Conservation (phyloP, 2,888 invertebrate species). For the Aphodius sticticus region DNA sequence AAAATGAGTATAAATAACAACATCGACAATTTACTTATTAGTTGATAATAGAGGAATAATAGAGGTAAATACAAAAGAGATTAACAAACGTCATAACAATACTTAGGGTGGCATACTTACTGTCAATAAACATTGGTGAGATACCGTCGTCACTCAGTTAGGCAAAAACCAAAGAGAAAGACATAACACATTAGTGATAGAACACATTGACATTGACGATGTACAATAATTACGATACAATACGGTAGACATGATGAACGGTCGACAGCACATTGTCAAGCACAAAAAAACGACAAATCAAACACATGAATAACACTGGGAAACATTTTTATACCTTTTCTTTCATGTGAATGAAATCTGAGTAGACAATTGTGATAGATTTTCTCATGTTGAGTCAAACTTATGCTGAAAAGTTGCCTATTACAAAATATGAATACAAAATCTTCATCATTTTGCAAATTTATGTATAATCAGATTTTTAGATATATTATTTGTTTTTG, state of each 20-base stretch:
- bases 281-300: background rate
- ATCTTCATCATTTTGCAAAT: too few relatives aligned
- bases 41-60: conserved; percentile 5
- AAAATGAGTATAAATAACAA: background rate
- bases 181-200: conserved; percentile 56
- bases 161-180: conserved; percentile 64
- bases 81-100: conserved; percentile 8
- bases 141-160: conserved; percentile 61
- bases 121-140: conserved; percentile 54
- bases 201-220: conserved; percentile 29
- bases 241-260: conserved; percentile 7
- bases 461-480: too few relatives aligned
- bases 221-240: background rate
- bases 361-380: too few relatives aligned
- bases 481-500: too few relatives aligned
- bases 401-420: too few relatives aligned
- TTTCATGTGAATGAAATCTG: too few relatives aligned
- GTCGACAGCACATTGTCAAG: background rate
- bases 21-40: background rate
- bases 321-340: too few relatives aligned
- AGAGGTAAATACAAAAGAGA: background rate
- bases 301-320: too few relatives aligned
- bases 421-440: too few relatives aligned
- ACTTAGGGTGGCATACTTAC: conserved; percentile 56
- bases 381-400: too few relatives aligned